Base-by-base conservation (phyloP, 2,113 vertebrate genomes). In the Cyprichromis sp. region DNA sequence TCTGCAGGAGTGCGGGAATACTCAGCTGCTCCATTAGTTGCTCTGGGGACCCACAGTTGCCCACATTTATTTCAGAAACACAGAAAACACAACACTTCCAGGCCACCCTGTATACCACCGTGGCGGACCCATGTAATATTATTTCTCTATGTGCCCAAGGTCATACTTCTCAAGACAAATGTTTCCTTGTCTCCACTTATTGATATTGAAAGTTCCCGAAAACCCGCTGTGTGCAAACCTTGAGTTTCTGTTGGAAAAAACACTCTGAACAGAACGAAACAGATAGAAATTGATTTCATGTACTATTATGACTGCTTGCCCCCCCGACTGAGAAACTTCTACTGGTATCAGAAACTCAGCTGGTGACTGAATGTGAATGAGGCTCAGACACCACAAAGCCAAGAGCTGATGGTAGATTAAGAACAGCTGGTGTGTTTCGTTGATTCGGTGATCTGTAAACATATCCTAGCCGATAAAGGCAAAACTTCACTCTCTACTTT, bases 241-340 rank as follows among this genome's bases (percentile, higher is more conserved):
- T 90, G 86, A 83, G 55, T 19, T 55, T 90, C 45, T 88, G 80
- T 9, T 3, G 16, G 10, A 16, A 21, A 76, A 78, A 88, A 61
- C 87, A 55, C 87, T 63, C 45, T 66, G 84, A 91, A 86, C 66
- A 86, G 38, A 86, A 82, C 84, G 50, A 88, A 90, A 85, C 19
- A 71, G 78, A 91, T 82, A 89, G 76, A 84, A 87, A 91, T 86
- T 84, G 88, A 87, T 92, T 93, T 78, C 45, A 89, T 87, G 55
- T 90, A 38, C 19, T 55, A 47, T 89, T 79, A 82, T 50, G 82
- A 85, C 52, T 85, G 79, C 68, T 71, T 61, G 68, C 31, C 54
- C 57, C 29, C 80, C 63, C 47, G 17, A 19, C 36, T 63, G 80
- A 17, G 71, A 85, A 87, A 83, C 38, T 73, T 66, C 68, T 85